phyloP scores from a whole-genome alignment of 2,888 invertebrate genomes.

The Acleris cristana region DNA sequence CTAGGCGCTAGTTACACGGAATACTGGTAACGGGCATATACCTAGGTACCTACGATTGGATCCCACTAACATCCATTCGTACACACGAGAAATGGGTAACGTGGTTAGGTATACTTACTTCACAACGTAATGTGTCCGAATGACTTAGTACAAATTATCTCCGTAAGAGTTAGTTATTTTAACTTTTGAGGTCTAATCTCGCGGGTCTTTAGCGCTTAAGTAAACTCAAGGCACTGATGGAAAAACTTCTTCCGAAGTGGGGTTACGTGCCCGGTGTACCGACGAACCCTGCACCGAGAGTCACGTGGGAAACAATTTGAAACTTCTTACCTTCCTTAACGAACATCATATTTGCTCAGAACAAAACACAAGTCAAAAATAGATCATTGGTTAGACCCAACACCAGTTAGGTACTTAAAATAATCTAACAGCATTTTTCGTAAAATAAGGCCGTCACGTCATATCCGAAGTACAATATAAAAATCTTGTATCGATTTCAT shows the following conservation, averaged over 20 bases:
- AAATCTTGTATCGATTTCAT: neutral
- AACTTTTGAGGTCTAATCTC: conserved; percentile 36
- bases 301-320: conserved; percentile 28
- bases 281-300: conserved; percentile 29
- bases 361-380: neutral
- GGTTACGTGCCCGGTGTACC: conserved; percentile 34
- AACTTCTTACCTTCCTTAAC: conserved; percentile 19
- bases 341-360: conserved; percentile 6
- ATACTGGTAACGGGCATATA: too few species aligned
- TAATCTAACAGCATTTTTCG: too few species aligned
- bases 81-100: too few species aligned
- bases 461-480: neutral
- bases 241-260: conserved; percentile 37
- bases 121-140: neutral
- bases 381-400: neutral
- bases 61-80: too few species aligned
- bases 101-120: too few species aligned
- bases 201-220: conserved; percentile 36
- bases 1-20: too few species aligned
- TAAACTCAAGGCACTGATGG: conserved; percentile 33
- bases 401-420: too few species aligned
- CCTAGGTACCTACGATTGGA: too few species aligned
- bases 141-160: conserved; percentile 18
- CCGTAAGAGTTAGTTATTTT: conserved; percentile 24
- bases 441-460: too few species aligned